Base-by-base conservation (phyloP, 2,888 invertebrate species). In the Luffia ferchaultella region DNA sequence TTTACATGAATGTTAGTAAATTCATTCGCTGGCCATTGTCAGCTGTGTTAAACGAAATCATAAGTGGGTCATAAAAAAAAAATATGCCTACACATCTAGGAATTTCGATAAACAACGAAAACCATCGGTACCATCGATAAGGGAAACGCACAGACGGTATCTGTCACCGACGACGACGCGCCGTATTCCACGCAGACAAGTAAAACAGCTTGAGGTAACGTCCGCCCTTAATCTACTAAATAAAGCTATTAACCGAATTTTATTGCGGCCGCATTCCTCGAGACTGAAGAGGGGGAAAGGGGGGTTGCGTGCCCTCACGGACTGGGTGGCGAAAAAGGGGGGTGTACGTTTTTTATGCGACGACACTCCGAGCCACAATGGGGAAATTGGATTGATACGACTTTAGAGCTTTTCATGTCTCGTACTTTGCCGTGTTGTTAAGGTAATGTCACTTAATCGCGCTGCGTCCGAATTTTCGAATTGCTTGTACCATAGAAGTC, bases 311-410 rank as follows among this genome's bases (percentile, higher is more conserved):
- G 5, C 5, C 30, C 5, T 30, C 5, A 12, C 52, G 53, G 54
- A 54, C 61, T 57, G 56, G 60, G 58, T 56, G 53, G 58, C 60
- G 71, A 72, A 74, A 62, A 73, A 70, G 65, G 69, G 71, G 76
- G 71, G 73, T 68, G 70, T 71, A 67, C 71, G 70, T 74, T 78
- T 80, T 79, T 80, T 76, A 77, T 70, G 71, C 73, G 67, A 72
- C 76, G 75, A 77, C 78, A 76, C 74, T 42, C 42, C 16, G 20
- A 48, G 70, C 71, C 67, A 70, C 73, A 73, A 75, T 79, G 78
- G 76, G 76, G 75, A 80, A 80, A 80, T 80, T 80, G 80, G 77
- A 78, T 76, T 76, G 76, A 73, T 79, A 76, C 75, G 77, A 76
- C 71, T 76, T 80, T 77, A 70, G 71, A 72, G 69, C 75, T 76